Percentiles rank a stretch among this genome's conserved stretches.
Conservation (phyloP, 92 coral and sea anemone genomes). For the Parazoanthus swiftii region DNA sequence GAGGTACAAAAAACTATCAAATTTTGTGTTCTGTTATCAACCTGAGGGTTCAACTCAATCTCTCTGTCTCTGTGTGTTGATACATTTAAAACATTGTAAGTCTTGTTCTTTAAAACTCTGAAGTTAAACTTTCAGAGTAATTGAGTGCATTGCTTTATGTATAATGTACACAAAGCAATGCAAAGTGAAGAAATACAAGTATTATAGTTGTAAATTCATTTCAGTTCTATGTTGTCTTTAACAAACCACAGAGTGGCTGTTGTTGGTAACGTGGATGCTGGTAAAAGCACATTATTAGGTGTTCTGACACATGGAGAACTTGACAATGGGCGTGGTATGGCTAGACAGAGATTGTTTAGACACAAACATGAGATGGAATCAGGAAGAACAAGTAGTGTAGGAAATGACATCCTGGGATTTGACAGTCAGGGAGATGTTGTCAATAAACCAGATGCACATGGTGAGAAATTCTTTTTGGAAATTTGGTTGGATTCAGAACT, state of each 20-base stretch:
- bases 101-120: no score
- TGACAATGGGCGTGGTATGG: conserved; percentile 98
- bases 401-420: conserved; percentile 98
- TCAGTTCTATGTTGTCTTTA: not conserved
- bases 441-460: conserved; percentile 92
- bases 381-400: conserved; percentile 98
- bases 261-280: conserved; percentile 99
- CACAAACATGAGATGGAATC: conserved; percentile 99
- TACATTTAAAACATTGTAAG: no score
- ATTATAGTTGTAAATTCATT: not conserved
- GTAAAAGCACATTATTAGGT: conserved; percentile 93
- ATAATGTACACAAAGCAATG: not conserved
- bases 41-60: no score
- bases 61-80: no score
- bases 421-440: conserved; percentile 93
- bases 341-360: conserved; percentile 87
- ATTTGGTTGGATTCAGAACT: not conserved
- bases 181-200: not conserved
- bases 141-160: not conserved
- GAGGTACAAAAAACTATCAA: no score
- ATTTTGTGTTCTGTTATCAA: no score
- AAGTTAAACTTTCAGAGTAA: no score
- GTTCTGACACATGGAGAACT: conserved; percentile 97
- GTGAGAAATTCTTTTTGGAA: conserved; percentile 43
- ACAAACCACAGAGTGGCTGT: conserved; percentile 83